Evolutionary conservation across 2,113 vertebrate species (phyloP).

Genomic region (Corythornis vintsioides): DNA sequence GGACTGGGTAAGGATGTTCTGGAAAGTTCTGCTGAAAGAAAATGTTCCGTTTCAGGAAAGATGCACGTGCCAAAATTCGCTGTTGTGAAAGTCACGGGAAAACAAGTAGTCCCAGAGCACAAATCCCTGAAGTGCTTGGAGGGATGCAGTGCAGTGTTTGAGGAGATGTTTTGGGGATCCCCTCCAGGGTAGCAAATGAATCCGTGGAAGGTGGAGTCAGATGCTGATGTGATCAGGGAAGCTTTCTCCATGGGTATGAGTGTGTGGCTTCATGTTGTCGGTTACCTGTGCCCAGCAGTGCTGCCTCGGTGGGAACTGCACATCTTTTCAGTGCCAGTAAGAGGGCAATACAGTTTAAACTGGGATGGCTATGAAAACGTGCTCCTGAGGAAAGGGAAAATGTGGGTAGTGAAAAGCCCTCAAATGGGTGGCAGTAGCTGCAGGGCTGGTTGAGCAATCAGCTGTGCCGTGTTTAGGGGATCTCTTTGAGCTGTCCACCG

Average conservation of each 20-base stretch:
- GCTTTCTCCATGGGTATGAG: not conserved
- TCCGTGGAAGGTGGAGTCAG: not conserved
- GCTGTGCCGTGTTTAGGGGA: not conserved
- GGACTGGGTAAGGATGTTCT: not conserved
- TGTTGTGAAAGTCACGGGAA: not conserved
- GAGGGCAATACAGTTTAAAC: not conserved
- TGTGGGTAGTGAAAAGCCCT: not conserved
- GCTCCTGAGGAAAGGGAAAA: constrained; percentile 10
- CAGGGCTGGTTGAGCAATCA: constrained; percentile 12
- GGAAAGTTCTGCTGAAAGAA: not conserved
- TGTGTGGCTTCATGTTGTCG: not conserved
- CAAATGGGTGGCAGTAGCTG: not conserved
- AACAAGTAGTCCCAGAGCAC: accelerated
- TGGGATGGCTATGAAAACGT: not conserved
- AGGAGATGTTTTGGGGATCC: not conserved
- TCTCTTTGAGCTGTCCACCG: not conserved
- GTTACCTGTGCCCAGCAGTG: not conserved
- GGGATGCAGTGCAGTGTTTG: not conserved
- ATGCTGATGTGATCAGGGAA: not conserved
- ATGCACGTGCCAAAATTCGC: not conserved
- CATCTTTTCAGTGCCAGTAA: not conserved
- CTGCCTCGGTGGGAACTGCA: not conserved
- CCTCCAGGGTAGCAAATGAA: not conserved
- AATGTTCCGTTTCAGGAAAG: not conserved
- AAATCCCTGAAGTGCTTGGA: not conserved